Conservation (phyloP, 2,797 vertebrate genomes). For the Notolabrus celidotus region DNA sequence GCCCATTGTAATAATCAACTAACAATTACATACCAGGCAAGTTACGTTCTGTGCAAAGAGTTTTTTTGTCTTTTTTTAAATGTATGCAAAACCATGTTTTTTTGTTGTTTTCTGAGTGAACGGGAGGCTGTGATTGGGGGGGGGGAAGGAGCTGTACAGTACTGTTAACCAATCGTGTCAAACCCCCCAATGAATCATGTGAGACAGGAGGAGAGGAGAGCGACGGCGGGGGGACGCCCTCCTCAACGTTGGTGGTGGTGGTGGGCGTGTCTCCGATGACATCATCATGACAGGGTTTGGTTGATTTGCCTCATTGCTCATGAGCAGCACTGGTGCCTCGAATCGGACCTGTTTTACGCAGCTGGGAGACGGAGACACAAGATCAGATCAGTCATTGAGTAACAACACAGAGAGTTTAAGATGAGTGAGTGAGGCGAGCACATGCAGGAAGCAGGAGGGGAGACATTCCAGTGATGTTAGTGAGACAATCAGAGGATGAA, state of each 20-base stretch:
- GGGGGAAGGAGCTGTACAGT: conserved; percentile 77
- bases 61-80: conserved; percentile 58
- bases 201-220: conserved; percentile 75
- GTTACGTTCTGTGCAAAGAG: conserved; percentile 80
- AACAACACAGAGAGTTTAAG: rapidly evolving
- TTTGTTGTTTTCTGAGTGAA: conserved; percentile 64
- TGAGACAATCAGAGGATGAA: conserved; percentile 15
- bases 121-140: conserved; percentile 75
- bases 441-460: background rate
- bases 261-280: conserved; percentile 77
- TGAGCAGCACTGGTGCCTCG: conserved; percentile 89
- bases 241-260: conserved; percentile 47
- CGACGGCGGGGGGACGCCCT: conserved; percentile 60
- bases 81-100: conserved; percentile 69
- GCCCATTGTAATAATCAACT: conserved; percentile 73
- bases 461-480: background rate
- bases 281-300: conserved; percentile 80
- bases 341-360: conserved; percentile 86
- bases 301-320: conserved; percentile 85
- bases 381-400: background rate
- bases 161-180: conserved; percentile 79
- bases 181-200: conserved; percentile 77
- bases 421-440: background rate
- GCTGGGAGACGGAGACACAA: conserved; percentile 56
- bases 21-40: conserved; percentile 80